Conservation (phyloP, 2,888 invertebrate genomes). For the Oscheius sp. region DNA sequence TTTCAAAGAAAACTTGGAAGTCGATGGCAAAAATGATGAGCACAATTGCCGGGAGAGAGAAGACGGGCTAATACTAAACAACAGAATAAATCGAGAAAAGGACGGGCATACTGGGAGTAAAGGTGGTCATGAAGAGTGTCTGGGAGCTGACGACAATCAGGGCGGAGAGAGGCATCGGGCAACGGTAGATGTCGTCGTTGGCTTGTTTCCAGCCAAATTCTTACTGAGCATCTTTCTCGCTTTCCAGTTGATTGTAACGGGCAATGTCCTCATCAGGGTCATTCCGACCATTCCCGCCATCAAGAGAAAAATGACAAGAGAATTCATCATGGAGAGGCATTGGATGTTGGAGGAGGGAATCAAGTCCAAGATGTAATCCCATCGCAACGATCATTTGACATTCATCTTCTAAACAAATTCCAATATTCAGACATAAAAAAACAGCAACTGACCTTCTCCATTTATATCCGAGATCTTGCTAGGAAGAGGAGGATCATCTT, state of each 20-base stretch:
- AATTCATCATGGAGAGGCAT: constrained; percentile 88
- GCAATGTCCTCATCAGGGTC: constrained; percentile 98
- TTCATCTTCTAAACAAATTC: constrained; percentile 67
- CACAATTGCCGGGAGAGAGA: too few relatives aligned
- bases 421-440: not conserved
- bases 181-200: constrained; percentile 82
- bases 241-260: constrained; percentile 88
- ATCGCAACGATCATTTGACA: constrained; percentile 95
- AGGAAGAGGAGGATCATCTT: constrained; percentile 80
- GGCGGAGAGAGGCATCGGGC: constrained; percentile 94
- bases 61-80: too few relatives aligned
- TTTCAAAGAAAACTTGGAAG: constrained; percentile 94
- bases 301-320: constrained; percentile 89
- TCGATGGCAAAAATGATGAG: constrained; percentile 98
- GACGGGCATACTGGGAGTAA: constrained; percentile 96
- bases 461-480: constrained; percentile 78
- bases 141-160: constrained; percentile 96
- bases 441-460: constrained; percentile 77
- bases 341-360: constrained; percentile 88
- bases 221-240: constrained; percentile 75
- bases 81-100: too few relatives aligned
- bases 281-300: constrained; percentile 99
- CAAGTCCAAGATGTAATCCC: constrained; percentile 98
- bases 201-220: constrained; percentile 78
- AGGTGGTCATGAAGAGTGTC: constrained; percentile 93